A percentile compares a stretch with the other conserved stretches of the same genome.
These are phyloP conservation scores for Adelognathus sp. DNA, from an alignment of 2,888 invertebrate species.

Conservation along the genomic window DNA sequence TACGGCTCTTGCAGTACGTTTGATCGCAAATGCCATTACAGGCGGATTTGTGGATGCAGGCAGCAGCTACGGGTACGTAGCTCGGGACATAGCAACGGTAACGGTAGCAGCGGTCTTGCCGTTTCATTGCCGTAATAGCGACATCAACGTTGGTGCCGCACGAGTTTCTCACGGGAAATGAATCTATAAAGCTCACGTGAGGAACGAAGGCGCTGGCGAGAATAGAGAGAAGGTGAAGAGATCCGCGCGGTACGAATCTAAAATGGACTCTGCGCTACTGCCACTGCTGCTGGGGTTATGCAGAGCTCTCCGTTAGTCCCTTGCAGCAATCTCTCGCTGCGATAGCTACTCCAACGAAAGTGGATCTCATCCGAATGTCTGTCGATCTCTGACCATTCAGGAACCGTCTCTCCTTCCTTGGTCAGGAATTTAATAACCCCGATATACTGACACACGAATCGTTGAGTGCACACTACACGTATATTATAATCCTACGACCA, in stretches of 20 bases:
- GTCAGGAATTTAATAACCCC: constrained; percentile 1
- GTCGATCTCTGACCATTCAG: constrained; percentile 30
- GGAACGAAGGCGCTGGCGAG: constrained; percentile 10
- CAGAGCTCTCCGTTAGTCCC: constrained; percentile 8
- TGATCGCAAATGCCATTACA: constrained; percentile 21
- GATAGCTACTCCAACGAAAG: constrained; percentile 30
- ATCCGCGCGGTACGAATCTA: constrained; percentile 18
- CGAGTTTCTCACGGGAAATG: constrained; percentile 23
- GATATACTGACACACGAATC: background rate
- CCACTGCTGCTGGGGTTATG: background rate
- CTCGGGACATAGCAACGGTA: too few relatives aligned
- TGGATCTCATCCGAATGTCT: constrained; percentile 44
- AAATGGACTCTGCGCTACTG: constrained; percentile 20
- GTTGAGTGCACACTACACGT: constrained; percentile 2
- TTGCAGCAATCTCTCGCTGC: constrained; percentile 21
- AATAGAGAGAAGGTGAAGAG: constrained; percentile 23
- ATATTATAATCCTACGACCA: background rate
- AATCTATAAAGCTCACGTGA: constrained; percentile 24
- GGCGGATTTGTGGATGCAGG: background rate
- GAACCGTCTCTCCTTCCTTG: background rate
- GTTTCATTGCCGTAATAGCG: constrained; percentile 27
- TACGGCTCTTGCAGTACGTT: constrained; percentile 14
- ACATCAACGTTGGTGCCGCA: background rate
- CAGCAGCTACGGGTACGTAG: constrained; percentile 3
- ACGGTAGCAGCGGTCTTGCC: background rate